Evolutionary conservation across 2,113 vertebrate genomes (phyloP), one percentile per base, ranked within the genome.

Genomic region (Axis porcinus): DNA sequence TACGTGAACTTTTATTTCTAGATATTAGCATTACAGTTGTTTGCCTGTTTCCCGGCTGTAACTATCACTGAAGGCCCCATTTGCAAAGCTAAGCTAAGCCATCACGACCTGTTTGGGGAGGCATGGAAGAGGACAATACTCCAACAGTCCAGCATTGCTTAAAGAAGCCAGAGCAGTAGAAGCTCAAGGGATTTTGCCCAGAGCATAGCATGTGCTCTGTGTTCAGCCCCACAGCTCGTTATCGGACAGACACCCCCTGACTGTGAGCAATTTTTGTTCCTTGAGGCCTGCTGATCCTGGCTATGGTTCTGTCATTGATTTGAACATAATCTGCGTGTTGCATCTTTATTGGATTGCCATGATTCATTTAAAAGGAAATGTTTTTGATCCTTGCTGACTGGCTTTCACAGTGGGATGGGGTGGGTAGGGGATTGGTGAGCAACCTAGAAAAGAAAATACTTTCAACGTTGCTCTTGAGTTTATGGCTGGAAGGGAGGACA

Each of bases 351-450:
- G 98, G 99, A 98, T 99, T 98, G 98, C 98, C 94, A 85, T 99
- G 99, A 99, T 99, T 99, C 99, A 99, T 99, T 99, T 99, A 98
- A 99, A 99, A 99, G 99, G 98, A 99, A 99, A 99, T 98, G 98
- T 87, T 99, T 99, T 99, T 99, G 99, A 99, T 98, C 98, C 98
- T 97, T 98, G 97, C 93, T 99, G 99, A 97, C 98, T 99, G 98
- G 93, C 97, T 99, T 98, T 98, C 97, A 98, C 28, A 0, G 97
- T 96, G 97, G 97, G 92, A 92, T 98, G 91, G 97, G 95, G 94
- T 84, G 98, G 85, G 97, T 97, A 90, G 98, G 90, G 88, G 94
- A 36, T 21, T 86, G 33, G 92, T 23, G 95, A 91, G 70, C 67
- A 83, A 95, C 70, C 90, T 97, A 62, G 95, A 98, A 98, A 15